These are phyloP conservation scores for Lymantria monacha DNA, from an alignment of 2,888 invertebrate species.

Conservation along the genomic window DNA sequence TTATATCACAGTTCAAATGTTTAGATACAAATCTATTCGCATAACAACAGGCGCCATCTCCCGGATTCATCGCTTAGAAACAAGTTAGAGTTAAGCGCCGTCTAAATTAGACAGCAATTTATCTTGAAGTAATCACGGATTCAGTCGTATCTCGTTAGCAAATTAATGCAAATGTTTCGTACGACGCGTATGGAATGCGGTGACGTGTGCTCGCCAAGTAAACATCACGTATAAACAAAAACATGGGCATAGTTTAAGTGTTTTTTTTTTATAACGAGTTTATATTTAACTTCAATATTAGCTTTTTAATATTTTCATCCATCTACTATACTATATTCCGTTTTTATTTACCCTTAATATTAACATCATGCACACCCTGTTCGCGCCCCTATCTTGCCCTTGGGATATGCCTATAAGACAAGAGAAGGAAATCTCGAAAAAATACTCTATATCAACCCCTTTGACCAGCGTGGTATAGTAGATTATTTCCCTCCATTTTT, in stretches of 20 bases:
- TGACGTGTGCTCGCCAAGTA: constrained; percentile 38
- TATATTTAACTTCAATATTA: background rate
- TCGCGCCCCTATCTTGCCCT: too few species aligned
- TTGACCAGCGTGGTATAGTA: too few species aligned
- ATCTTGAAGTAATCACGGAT: constrained; percentile 51
- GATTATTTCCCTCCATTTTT: too few species aligned
- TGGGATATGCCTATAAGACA: too few species aligned
- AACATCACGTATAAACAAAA: constrained; percentile 52
- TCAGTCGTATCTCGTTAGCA: constrained; percentile 52
- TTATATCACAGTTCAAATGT: constrained; percentile 20
- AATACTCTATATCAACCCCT: too few species aligned
- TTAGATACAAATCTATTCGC: constrained; percentile 24
- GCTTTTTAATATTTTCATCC: too few species aligned
- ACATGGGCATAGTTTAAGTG: constrained; percentile 29
- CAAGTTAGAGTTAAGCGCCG: constrained; percentile 55
- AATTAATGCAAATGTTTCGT: constrained; percentile 63
- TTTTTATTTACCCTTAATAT: too few species aligned
- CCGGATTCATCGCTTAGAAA: constrained; percentile 44
- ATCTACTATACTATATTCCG: too few species aligned
- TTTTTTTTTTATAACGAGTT: constrained; percentile 22
- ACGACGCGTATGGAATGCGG: constrained; percentile 50
- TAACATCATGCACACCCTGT: too few species aligned
- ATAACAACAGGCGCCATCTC: constrained; percentile 41
- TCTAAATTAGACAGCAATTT: constrained; percentile 54
- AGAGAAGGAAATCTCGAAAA: too few species aligned